A percentile compares a stretch with the other conserved stretches of the same genome.
These are phyloP conservation scores for Rhagoletis pomonella DNA, from an alignment of 1,140 invertebrate genomes.

Conservation along the genomic window DNA sequence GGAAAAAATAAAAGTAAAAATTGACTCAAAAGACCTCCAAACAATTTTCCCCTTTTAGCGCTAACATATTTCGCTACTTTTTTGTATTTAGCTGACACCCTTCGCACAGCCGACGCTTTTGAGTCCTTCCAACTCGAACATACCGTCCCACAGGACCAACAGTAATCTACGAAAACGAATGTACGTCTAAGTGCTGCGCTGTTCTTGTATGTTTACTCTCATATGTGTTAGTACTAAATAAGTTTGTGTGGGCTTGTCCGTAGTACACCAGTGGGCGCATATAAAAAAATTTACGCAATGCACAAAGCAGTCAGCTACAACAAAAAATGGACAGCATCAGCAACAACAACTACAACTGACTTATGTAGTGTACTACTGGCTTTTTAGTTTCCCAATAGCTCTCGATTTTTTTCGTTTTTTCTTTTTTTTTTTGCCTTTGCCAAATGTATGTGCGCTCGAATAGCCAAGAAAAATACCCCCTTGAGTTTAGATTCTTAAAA, in stretches of 20 bases:
- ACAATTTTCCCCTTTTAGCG: conserved; percentile 16
- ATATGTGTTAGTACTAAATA: background rate
- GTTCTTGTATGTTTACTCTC: background rate
- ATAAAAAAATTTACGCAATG: conserved; percentile 29
- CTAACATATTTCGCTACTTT: background rate
- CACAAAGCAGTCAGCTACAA: background rate
- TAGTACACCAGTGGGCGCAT: background rate
- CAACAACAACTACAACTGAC: background rate
- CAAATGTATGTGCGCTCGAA: background rate
- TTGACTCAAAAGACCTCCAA: background rate
- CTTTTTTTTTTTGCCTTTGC: background rate
- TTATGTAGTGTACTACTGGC: background rate
- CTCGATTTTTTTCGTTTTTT: background rate
- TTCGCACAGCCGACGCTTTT: background rate
- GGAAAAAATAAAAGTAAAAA: background rate
- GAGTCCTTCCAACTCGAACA: background rate
- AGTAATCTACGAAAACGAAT: conserved; percentile 33
- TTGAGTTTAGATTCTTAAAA: conserved; percentile 54
- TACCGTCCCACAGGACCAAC: conserved; percentile 14
- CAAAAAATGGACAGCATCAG: background rate
- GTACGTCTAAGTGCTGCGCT: conserved; percentile 13
- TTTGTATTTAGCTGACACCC: background rate
- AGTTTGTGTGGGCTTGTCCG: background rate
- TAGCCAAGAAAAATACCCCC: conserved; percentile 41
- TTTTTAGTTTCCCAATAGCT: conserved; percentile 27